These are phyloP conservation scores for Gymnoscelis rufifasciata DNA, from an alignment of 2,888 invertebrate species.

Conservation along the genomic window DNA sequence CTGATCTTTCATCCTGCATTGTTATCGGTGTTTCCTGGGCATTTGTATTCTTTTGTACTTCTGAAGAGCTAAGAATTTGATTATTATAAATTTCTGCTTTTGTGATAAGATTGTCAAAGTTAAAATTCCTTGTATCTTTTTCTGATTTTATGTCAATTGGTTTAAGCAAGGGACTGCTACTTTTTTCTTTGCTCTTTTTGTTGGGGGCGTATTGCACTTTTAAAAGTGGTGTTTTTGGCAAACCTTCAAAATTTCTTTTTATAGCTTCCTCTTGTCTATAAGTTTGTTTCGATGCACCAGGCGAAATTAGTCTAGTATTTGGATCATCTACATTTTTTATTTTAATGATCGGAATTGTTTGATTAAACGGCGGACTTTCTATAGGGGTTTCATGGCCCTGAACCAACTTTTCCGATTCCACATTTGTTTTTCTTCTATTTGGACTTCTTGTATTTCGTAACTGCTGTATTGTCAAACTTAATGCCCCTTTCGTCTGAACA, in stretches of 20 bases:
- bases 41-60: conserved; percentile 62
- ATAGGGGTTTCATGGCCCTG: conserved; percentile 42
- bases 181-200: conserved; percentile 56
- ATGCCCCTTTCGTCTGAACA: conserved; percentile 38
- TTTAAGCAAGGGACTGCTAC: conserved; percentile 38
- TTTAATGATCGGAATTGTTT: conserved; percentile 59
- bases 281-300: conserved; percentile 42
- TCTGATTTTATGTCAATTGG: conserved; percentile 48
- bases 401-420: conserved; percentile 48
- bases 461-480: conserved; percentile 43
- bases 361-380: conserved; percentile 44
- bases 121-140: conserved; percentile 62
- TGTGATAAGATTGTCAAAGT: conserved; percentile 74
- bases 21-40: conserved; percentile 47
- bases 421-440: conserved; percentile 37
- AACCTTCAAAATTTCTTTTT: conserved; percentile 59
- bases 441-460: conserved; percentile 49
- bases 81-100: conserved; percentile 74
- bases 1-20: conserved; percentile 62
- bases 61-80: conserved; percentile 64
- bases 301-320: conserved; percentile 43
- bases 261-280: conserved; percentile 48
- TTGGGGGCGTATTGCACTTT: conserved; percentile 47
- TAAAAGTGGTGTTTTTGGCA: conserved; percentile 50
- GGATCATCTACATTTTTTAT: conserved; percentile 63